Conservation (phyloP, 2,797 vertebrate species). For the Heterohyrax brucei region DNA sequence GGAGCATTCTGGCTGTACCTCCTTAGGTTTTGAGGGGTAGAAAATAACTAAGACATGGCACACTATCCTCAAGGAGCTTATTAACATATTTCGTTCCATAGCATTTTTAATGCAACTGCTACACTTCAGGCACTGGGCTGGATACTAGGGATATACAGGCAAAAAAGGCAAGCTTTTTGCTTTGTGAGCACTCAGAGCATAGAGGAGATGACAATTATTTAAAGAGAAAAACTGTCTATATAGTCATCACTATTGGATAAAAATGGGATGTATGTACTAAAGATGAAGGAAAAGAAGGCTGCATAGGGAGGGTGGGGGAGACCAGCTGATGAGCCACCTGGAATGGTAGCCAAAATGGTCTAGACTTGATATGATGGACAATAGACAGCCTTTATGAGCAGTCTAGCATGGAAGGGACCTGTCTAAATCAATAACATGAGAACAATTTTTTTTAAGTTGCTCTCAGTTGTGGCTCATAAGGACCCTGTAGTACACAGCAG, state of each 20-base stretch:
- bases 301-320: background rate
- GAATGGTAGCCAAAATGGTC: background rate
- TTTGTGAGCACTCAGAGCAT: background rate
- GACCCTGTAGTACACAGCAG: background rate
- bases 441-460: background rate
- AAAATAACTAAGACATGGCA: background rate
- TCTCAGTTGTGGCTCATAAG: background rate
- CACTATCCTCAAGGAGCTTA: background rate
- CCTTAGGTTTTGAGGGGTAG: background rate
- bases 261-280: background rate
- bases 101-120: background rate
- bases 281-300: background rate
- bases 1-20: too few relatives aligned
- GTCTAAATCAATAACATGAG: background rate
- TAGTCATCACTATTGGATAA: background rate
- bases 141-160: background rate
- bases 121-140: background rate
- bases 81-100: background rate
- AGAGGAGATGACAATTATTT: background rate
- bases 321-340: background rate
- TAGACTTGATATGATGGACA: background rate
- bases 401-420: background rate
- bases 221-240: slow-evolving; percentile 35
- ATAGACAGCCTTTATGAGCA: background rate
- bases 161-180: background rate